A percentile compares a stretch with the other conserved stretches of the same genome.
Conservation (phyloP, 1,140 invertebrate genomes). For the Coenobita brevimanus region DNA sequence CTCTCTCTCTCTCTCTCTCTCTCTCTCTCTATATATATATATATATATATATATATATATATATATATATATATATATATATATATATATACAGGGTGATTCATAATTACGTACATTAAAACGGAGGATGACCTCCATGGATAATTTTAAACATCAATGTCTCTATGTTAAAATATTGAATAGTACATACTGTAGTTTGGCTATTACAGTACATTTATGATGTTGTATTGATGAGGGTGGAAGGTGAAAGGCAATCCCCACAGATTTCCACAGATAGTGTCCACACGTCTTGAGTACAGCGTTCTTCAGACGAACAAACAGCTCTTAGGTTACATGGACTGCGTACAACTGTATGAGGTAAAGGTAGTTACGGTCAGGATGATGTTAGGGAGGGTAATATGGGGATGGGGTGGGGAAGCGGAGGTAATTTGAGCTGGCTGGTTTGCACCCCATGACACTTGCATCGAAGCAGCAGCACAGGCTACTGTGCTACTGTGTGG, state of each 20-base stretch:
- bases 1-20: too few species aligned
- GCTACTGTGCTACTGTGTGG: neutral
- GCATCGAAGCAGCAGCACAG: too few species aligned
- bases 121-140: neutral
- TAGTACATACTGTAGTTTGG: neutral
- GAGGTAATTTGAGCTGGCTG: neutral
- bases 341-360: neutral
- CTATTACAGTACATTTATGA: constrained; percentile 5
- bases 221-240: neutral
- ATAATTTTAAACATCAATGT: neutral
- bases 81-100: neutral
- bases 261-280: neutral
- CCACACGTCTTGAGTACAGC: neutral
- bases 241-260: neutral
- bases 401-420: neutral
- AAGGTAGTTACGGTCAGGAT: neutral
- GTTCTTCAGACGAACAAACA: neutral
- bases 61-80: too few species aligned
- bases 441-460: neutral
- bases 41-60: constrained; percentile 1
- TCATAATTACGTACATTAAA: neutral
- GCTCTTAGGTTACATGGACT: constrained; percentile 3
- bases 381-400: neutral
- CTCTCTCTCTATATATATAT: constrained; percentile 13
- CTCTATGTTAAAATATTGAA: neutral